Conservation (phyloP, 2,888 invertebrate species). For the Rutpela maculata region DNA sequence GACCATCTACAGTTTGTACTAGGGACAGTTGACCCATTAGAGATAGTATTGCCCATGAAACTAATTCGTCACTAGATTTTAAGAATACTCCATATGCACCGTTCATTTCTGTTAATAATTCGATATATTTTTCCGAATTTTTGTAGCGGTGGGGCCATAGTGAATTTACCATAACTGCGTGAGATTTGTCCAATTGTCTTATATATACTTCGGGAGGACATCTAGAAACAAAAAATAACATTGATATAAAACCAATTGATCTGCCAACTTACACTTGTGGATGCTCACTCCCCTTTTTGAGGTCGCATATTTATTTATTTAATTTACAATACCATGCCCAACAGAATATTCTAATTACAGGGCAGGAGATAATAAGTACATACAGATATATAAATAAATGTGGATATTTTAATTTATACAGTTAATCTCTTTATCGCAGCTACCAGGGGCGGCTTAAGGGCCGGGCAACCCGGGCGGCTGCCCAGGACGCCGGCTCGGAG, state of each 20-base stretch:
- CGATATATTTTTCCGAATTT: slow-evolving; percentile 65
- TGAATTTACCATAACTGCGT: slow-evolving; percentile 61
- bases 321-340: too few relatives aligned
- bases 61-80: slow-evolving; percentile 65
- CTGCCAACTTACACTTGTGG: too few relatives aligned
- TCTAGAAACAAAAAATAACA: slow-evolving; percentile 55
- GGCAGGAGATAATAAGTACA: too few relatives aligned
- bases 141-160: slow-evolving; percentile 68
- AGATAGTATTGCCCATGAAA: slow-evolving; percentile 70
- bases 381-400: too few relatives aligned
- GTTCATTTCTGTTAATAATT: slow-evolving; percentile 66
- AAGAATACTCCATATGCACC: slow-evolving; percentile 69
- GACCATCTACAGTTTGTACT: slow-evolving; percentile 67
- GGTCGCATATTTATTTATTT: too few relatives aligned
- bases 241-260: background rate
- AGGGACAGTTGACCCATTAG: slow-evolving; percentile 68
- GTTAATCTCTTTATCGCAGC: too few relatives aligned
- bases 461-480: too few relatives aligned
- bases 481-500: too few relatives aligned
- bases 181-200: slow-evolving; percentile 60
- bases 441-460: too few relatives aligned
- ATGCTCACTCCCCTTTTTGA: too few relatives aligned
- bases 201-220: slow-evolving; percentile 66
- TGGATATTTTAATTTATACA: too few relatives aligned
- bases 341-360: too few relatives aligned